Conservation (phyloP, 2,113 vertebrate genomes). For the Indri indri region DNA sequence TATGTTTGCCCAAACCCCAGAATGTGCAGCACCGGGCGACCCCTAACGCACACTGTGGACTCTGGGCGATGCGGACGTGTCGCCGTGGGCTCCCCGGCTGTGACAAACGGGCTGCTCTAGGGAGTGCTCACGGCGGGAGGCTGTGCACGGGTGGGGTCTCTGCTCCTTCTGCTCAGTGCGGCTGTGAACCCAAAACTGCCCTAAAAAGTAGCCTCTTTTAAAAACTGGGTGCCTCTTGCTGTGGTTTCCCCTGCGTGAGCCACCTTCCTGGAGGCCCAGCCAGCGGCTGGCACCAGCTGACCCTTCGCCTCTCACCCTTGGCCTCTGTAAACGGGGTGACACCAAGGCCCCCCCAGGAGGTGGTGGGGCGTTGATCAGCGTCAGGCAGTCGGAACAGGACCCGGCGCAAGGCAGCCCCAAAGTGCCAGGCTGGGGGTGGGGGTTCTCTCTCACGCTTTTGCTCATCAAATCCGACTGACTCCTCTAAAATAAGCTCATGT, state of each 20-base stretch:
- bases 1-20: not conserved
- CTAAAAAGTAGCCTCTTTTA: not conserved
- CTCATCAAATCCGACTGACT: accelerated
- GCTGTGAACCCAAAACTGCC: not conserved
- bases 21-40: accelerated
- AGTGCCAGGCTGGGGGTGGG: accelerated
- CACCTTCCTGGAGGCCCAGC: accelerated
- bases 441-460: accelerated
- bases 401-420: accelerated
- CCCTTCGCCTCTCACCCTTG: too few species aligned
- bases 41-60: accelerated
- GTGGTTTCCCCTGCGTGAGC: too few species aligned
- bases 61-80: accelerated
- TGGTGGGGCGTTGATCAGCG: not conserved
- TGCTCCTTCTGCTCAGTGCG: accelerated
- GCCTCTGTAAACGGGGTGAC: too few species aligned
- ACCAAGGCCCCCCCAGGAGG: too few species aligned
- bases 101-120: accelerated
- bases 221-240: accelerated
- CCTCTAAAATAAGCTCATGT: accelerated
- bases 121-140: accelerated
- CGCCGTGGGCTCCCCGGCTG: accelerated
- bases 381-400: not conserved
- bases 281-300: not conserved
- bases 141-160: accelerated